Conservation (phyloP, 2,888 invertebrate species). For the Drosophila setosimentum region DNA sequence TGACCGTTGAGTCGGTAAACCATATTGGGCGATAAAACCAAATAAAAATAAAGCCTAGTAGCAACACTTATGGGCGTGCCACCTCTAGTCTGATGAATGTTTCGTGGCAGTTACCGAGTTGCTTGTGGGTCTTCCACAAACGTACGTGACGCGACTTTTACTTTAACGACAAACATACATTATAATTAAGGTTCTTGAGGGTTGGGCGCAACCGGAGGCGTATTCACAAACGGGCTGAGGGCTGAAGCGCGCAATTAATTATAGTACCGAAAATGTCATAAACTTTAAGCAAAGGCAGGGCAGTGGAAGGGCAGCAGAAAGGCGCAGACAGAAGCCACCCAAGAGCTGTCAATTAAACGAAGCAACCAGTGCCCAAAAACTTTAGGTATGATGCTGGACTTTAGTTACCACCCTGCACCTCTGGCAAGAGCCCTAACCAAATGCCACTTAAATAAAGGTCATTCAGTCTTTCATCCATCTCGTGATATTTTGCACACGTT, state of each 20-base stretch:
- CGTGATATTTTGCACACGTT: slow-evolving; percentile 43
- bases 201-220: slow-evolving; percentile 28
- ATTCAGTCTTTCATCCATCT: slow-evolving; percentile 43
- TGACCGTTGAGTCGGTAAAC: slow-evolving; percentile 43
- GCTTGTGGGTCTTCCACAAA: slow-evolving; percentile 20
- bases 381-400: slow-evolving; percentile 25
- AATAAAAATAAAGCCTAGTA: slow-evolving; percentile 62
- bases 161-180: slow-evolving; percentile 73
- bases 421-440: neutral
- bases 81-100: slow-evolving; percentile 52
- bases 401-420: neutral
- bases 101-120: slow-evolving; percentile 11
- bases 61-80: slow-evolving; percentile 44
- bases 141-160: slow-evolving; percentile 69
- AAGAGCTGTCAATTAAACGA: slow-evolving; percentile 61
- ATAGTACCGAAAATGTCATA: slow-evolving; percentile 71
- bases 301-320: neutral
- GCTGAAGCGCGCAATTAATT: slow-evolving; percentile 65
- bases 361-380: slow-evolving; percentile 33
- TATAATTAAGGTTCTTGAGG: slow-evolving; percentile 64
- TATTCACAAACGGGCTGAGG: slow-evolving; percentile 39
- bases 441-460: slow-evolving; percentile 46
- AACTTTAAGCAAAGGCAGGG: slow-evolving; percentile 33
- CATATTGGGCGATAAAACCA: slow-evolving; percentile 70
- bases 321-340: slow-evolving; percentile 33